phyloP scores from a whole-genome alignment of 2,888 invertebrate species.

The Cheilosia impressa region DNA sequence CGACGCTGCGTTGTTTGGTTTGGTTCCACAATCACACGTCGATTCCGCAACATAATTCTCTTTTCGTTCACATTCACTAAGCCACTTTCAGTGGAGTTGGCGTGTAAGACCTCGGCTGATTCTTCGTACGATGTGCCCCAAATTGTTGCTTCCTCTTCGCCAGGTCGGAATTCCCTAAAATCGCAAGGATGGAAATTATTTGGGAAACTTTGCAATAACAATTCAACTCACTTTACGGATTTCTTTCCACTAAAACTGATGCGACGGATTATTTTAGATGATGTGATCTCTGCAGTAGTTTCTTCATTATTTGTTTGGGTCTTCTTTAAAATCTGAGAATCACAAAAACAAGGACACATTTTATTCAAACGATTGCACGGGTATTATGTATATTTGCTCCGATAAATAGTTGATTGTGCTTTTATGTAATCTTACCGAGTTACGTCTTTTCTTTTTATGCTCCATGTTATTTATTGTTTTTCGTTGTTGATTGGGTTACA shows the following conservation, averaged over 20 bases:
- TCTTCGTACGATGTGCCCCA: conserved; percentile 77
- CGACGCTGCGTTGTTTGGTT: conserved; percentile 36
- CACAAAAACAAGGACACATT: background rate
- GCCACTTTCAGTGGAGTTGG: conserved; percentile 42
- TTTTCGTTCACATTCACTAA: conserved; percentile 51
- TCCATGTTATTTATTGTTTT: conserved; percentile 24
- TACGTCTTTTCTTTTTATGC: conserved; percentile 53
- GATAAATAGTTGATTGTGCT: background rate
- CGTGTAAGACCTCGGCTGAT: conserved; percentile 51
- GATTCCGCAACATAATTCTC: conserved; percentile 52
- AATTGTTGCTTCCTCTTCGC: conserved; percentile 73
- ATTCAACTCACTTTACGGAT: conserved; percentile 73
- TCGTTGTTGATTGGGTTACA: background rate
- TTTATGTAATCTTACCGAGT: conserved; percentile 50
- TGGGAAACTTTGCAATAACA: background rate
- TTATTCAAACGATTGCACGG: background rate
- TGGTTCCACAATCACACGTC: conserved; percentile 36
- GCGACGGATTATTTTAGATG: conserved; percentile 56
- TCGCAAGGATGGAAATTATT: background rate
- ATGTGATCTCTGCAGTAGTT: conserved; percentile 54
- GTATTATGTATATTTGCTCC: background rate
- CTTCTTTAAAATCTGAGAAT: conserved; percentile 74
- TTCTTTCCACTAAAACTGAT: conserved; percentile 77
- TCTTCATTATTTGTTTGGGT: conserved; percentile 38
- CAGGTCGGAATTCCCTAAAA: conserved; percentile 75